Percentiles rank a stretch among this genome's conserved stretches.
Evolutionary conservation across 2,888 invertebrate genomes (phyloP).

Genomic region (Gymnosoma rotundatum): DNA sequence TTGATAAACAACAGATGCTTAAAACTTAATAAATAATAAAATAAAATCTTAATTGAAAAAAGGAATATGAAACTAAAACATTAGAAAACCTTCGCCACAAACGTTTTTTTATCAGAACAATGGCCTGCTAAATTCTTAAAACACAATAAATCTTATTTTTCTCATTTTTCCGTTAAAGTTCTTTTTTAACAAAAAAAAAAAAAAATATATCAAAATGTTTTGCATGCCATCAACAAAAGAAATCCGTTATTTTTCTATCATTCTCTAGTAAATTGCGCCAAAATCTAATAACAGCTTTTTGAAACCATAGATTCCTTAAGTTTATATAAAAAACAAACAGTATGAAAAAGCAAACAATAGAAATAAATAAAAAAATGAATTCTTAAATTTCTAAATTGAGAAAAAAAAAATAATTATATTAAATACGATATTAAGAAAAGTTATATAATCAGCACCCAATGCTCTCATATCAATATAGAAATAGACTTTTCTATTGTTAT

Average conservation of each 20-base stretch:
- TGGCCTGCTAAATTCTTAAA: neutral
- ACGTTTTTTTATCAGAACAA: neutral
- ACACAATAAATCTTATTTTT: constrained; percentile 2
- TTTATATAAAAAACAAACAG: constrained; percentile 59
- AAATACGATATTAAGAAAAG: constrained; percentile 10
- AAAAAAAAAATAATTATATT: constrained; percentile 1
- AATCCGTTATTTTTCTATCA: constrained; percentile 59
- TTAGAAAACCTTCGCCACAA: neutral
- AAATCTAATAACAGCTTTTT: constrained; percentile 65
- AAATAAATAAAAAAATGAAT: constrained; percentile 28
- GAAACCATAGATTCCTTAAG: constrained; percentile 50
- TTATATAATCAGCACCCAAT: constrained; percentile 61
- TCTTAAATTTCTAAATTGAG: neutral
- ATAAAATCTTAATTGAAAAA: too few species aligned
- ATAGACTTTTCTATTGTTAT: constrained; percentile 57
- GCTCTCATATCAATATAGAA: constrained; percentile 56
- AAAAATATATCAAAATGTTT: neutral
- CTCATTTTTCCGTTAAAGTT: constrained; percentile 24
- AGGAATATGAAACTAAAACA: too few species aligned
- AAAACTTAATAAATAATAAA: too few species aligned
- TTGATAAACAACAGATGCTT: too few species aligned
- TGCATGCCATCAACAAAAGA: constrained; percentile 14
- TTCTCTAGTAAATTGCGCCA: constrained; percentile 45
- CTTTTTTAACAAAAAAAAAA: constrained; percentile 1
- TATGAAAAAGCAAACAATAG: constrained; percentile 34